Conservation (phyloP, 2,113 vertebrate species). For the Anhinga anhinga region DNA sequence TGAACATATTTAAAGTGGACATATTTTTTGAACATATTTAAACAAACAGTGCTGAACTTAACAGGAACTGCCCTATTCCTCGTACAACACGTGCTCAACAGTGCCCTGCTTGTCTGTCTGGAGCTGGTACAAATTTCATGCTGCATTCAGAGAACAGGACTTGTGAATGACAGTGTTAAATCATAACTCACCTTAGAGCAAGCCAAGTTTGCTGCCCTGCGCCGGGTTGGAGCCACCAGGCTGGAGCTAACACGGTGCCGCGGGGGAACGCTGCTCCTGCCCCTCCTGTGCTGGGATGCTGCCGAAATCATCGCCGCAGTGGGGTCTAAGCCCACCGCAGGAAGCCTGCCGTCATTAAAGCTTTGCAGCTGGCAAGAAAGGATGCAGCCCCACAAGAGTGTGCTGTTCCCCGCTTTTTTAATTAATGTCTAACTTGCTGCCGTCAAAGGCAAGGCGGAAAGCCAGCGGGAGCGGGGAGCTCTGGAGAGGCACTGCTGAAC, state of each 20-base stretch:
- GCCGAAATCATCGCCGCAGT: background rate
- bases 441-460: background rate
- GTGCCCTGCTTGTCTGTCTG: background rate
- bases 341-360: background rate
- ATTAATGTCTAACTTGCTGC: background rate
- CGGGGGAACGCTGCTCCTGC: constrained; percentile 27
- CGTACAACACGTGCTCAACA: accelerated
- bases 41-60: background rate
- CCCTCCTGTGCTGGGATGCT: background rate
- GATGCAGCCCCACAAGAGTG: background rate
- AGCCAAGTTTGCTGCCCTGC: background rate
- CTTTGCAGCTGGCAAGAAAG: background rate
- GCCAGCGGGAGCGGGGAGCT: background rate
- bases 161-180: background rate
- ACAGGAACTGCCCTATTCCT: background rate
- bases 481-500: background rate
- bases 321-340: background rate
- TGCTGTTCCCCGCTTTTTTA: background rate
- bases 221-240: background rate
- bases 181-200: background rate
- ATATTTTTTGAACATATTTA: no score
- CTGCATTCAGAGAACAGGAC: background rate
- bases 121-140: background rate
- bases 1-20: background rate
- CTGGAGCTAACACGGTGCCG: constrained; percentile 13